Percentiles rank a stretch among this genome's conserved stretches.
Evolutionary conservation across 2,888 invertebrate species (phyloP).

Genomic region (Callyntrura guangdongensis): DNA sequence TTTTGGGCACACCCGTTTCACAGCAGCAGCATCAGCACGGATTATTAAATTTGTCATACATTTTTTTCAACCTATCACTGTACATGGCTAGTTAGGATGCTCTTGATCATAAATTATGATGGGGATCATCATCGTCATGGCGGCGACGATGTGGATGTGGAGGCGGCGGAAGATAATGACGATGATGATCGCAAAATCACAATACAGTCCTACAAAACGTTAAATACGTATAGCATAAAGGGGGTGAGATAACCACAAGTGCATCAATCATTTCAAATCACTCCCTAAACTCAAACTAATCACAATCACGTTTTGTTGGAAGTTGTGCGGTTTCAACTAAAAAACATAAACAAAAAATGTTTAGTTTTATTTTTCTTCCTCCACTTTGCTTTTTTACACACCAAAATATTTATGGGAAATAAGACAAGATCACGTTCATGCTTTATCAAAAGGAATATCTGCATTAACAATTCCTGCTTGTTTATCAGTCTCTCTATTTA

Average conservation of each 20-base stretch:
- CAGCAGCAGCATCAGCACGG: not conserved
- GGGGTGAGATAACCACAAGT: conserved; percentile 59
- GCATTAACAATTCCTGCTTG: not conserved
- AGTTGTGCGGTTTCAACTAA: conserved; percentile 65
- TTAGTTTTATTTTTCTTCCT: not conserved
- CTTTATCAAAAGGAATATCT: not conserved
- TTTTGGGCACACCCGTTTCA: conserved; percentile 41
- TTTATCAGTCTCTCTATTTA: not conserved
- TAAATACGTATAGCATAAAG: conserved; percentile 44
- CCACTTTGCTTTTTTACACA: not conserved
- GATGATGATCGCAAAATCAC: not conserved
- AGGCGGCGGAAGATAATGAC: not conserved
- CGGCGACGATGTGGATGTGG: not conserved
- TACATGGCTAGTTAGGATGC: not conserved
- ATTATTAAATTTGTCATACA: conserved; percentile 63
- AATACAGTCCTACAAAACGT: conserved; percentile 21
- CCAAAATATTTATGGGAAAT: not conserved
- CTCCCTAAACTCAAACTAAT: conserved; percentile 59
- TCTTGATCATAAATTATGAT: not conserved
- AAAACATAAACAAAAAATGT: conserved; percentile 21
- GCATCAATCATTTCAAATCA: conserved; percentile 85
- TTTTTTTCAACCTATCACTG: not conserved
- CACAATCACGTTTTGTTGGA: conserved; percentile 71
- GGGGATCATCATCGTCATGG: not conserved
- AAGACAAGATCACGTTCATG: not conserved